These are phyloP conservation scores for Amphiduros pacificus DNA, from an alignment of 2,888 invertebrate species.

Conservation along the genomic window DNA sequence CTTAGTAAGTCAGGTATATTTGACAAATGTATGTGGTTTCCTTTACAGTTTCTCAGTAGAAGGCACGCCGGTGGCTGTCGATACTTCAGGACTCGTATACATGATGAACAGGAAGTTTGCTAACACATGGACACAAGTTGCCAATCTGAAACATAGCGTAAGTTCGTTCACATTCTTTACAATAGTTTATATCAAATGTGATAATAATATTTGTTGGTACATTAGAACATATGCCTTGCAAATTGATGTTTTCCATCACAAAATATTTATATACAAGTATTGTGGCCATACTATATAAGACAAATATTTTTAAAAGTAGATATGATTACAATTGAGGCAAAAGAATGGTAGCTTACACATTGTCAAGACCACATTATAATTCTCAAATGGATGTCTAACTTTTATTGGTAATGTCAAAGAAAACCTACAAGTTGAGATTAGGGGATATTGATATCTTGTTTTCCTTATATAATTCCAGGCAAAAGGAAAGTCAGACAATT, in stretches of 20 bases:
- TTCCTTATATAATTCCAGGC: constrained; percentile 36
- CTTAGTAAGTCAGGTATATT: too few species aligned
- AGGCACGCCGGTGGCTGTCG: constrained; percentile 77
- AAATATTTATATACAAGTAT: neutral
- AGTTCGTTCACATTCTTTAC: constrained; percentile 43
- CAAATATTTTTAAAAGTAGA: too few species aligned
- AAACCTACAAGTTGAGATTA: neutral
- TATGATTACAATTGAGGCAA: too few species aligned
- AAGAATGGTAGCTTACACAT: too few species aligned
- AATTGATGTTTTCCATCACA: too few species aligned
- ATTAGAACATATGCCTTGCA: too few species aligned
- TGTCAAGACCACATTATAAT: too few species aligned
- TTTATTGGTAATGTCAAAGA: too few species aligned
- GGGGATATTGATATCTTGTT: neutral
- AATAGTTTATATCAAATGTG: neutral
- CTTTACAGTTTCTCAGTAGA: constrained; percentile 78
- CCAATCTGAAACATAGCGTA: constrained; percentile 75
- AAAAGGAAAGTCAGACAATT: constrained; percentile 73
- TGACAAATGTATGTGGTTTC: constrained; percentile 57
- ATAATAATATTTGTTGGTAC: too few species aligned
- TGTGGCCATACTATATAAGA: too few species aligned
- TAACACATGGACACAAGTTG: constrained; percentile 79
- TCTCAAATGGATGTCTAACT: too few species aligned
- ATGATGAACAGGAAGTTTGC: constrained; percentile 70
- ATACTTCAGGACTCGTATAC: constrained; percentile 76